These are phyloP conservation scores for Griposia aprilina DNA, from an alignment of 2,888 invertebrate species.

Conservation along the genomic window DNA sequence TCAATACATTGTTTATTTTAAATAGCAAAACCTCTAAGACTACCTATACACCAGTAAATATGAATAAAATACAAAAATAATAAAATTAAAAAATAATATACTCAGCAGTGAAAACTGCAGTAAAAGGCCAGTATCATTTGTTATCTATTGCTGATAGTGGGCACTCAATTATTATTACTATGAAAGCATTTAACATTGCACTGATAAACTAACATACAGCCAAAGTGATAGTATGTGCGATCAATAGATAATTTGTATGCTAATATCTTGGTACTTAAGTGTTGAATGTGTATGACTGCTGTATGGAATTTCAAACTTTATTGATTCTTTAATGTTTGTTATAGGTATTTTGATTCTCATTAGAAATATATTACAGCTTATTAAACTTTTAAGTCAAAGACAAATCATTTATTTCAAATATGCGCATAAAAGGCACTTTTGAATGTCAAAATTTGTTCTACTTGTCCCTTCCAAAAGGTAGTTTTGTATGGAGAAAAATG, in stretches of 20 bases:
- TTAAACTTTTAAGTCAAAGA: no score
- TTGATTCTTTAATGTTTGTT: background rate
- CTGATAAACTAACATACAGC: constrained; percentile 29
- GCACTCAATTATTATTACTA: constrained; percentile 32
- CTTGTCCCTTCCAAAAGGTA: no score
- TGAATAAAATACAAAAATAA: background rate
- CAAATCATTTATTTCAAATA: no score
- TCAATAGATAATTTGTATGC: constrained; percentile 24
- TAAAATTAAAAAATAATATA: constrained; percentile 5
- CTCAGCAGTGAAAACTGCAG: background rate
- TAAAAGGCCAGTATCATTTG: constrained; percentile 14
- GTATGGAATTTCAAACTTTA: background rate
- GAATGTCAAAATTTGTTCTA: no score
- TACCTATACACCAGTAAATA: background rate
- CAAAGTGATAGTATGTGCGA: background rate
- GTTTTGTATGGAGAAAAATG: no score
- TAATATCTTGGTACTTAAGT: constrained; percentile 23
- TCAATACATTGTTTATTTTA: constrained; percentile 8
- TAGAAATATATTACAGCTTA: background rate
- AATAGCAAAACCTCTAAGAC: background rate
- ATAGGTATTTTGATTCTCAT: background rate
- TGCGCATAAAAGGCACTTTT: no score
- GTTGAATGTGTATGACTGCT: constrained; percentile 14
- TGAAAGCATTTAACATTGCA: constrained; percentile 29
- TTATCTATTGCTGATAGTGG: constrained; percentile 36